Percentiles rank a stretch among this genome's conserved stretches.
phyloP scores from a whole-genome alignment of 2,888 invertebrate genomes.

The Sepiola atlantica region DNA sequence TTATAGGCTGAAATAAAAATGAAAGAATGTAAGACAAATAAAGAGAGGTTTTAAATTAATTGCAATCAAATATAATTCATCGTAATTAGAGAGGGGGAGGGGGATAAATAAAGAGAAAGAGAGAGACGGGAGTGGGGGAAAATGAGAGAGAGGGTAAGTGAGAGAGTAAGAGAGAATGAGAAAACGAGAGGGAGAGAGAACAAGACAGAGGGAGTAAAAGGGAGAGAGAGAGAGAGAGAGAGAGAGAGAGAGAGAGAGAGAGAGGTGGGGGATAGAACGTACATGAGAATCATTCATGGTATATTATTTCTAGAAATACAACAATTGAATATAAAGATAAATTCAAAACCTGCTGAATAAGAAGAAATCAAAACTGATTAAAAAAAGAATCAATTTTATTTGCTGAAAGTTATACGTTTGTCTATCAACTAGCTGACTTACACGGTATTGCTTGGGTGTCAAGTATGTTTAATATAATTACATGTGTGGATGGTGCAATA shows the following conservation, averaged over 20 bases:
- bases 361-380: not conserved
- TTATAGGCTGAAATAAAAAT: conserved; percentile 24
- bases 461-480: too few species aligned
- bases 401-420: too few species aligned
- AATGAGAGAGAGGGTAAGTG: too few species aligned
- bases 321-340: conserved; percentile 12
- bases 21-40: not conserved
- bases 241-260: not conserved
- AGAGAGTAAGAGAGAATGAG: too few species aligned
- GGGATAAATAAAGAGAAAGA: not conserved
- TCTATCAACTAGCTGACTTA: too few species aligned
- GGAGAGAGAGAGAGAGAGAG: too few species aligned
- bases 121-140: too few species aligned
- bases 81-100: not conserved
- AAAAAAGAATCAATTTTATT: not conserved
- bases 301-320: conserved; percentile 10
- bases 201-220: too few species aligned
- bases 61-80: conserved; percentile 32
- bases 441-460: too few species aligned
- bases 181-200: too few species aligned
- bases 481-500: not conserved
- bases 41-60: conserved; percentile 12
- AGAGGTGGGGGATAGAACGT: not conserved
- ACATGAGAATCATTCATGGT: not conserved
- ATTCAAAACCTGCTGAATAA: not conserved